These are phyloP conservation scores for Euproctis similis DNA, from an alignment of 2,888 invertebrate species.

Conservation along the genomic window DNA sequence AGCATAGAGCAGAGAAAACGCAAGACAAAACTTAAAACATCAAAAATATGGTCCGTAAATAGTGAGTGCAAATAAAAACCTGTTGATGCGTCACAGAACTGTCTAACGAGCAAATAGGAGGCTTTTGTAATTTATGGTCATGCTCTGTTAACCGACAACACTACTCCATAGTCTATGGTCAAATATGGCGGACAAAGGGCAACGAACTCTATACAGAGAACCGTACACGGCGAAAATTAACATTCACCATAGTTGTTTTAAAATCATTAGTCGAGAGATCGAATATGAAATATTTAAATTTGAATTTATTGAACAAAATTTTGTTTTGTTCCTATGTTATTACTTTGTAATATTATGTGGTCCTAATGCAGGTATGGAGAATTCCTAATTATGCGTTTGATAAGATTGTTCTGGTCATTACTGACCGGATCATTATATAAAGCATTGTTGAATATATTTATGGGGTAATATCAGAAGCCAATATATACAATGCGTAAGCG, in stretches of 20 bases:
- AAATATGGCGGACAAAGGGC: constrained; percentile 45
- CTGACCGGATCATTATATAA: no score
- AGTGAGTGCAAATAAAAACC: constrained; percentile 33
- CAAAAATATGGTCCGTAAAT: constrained; percentile 13
- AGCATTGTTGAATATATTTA: no score
- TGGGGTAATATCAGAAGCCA: no score
- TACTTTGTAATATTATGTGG: no score
- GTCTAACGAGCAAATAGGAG: constrained; percentile 41
- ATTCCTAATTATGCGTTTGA: no score
- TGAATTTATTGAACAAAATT: no score
- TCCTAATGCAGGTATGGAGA: no score
- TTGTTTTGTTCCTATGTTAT: no score
- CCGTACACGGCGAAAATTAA: constrained; percentile 46
- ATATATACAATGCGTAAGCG: no score
- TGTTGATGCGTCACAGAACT: constrained; percentile 44
- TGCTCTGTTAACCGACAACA: constrained; percentile 52
- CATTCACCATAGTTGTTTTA: constrained; percentile 43
- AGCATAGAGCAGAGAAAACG: background rate
- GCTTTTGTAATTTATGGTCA: constrained; percentile 50
- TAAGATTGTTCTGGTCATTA: no score
- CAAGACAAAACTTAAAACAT: background rate
- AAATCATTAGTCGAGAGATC: constrained; percentile 33
- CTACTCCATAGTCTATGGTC: constrained; percentile 48
- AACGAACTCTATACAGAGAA: constrained; percentile 37
- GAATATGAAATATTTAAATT: no score